A percentile compares a stretch with the other conserved stretches of the same genome.
These are phyloP conservation scores for Amorpha juglandis DNA, from an alignment of 2,888 invertebrate genomes.

Conservation along the genomic window DNA sequence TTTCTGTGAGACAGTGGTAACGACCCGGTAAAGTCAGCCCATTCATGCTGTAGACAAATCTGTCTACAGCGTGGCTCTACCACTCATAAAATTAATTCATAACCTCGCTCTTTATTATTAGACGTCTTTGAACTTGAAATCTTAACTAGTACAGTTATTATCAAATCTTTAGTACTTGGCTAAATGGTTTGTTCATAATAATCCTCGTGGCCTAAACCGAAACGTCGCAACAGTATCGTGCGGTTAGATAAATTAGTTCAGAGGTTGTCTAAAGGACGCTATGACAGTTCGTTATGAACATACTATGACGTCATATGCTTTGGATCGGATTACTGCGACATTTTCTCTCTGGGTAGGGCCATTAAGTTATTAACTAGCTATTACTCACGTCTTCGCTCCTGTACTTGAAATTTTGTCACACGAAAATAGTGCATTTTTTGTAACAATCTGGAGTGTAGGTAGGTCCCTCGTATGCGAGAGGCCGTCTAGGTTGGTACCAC, in stretches of 20 bases:
- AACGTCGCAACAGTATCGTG: background rate
- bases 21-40: too few species aligned
- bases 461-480: too few species aligned
- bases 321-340: background rate
- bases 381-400: background rate
- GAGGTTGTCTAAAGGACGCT: constrained; percentile 40
- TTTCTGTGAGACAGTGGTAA: too few species aligned
- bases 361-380: background rate
- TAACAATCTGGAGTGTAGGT: too few species aligned
- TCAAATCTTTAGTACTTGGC: background rate
- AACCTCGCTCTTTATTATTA: too few species aligned
- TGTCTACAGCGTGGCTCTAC: too few species aligned
- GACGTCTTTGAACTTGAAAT: too few species aligned
- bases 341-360: background rate
- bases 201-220: background rate
- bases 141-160: background rate
- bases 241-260: constrained; percentile 31
- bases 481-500: too few species aligned
- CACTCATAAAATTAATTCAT: too few species aligned
- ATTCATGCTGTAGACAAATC: too few species aligned
- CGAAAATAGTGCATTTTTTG: too few species aligned
- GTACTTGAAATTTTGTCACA: too few species aligned
- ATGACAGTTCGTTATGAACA: constrained; percentile 23
- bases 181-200: background rate
- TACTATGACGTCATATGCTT: constrained; percentile 4